Evolutionary conservation across 2,888 invertebrate species (phyloP), one percentile per base, ranked within the genome.

Genomic region (Odontocerum albicorne): DNA sequence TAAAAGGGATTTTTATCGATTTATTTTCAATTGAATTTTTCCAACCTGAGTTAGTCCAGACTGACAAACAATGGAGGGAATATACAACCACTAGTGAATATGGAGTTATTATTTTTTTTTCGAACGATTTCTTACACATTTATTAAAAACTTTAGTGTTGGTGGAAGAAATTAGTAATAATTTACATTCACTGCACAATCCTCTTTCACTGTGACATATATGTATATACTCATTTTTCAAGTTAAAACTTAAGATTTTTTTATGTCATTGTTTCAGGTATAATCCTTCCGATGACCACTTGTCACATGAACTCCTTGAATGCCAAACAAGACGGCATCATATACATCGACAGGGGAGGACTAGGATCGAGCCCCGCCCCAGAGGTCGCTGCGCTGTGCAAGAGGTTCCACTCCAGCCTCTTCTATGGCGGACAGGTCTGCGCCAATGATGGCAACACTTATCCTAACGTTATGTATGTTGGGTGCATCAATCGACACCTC

Each of bases 381-480:
- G 13, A 19, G 20, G 10, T 32, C 20, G 10, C 33, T 7, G 17
- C 19, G 21, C 21, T 15, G 2, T 63, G 63, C 52, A 31, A 31
- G 13, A 53, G 49, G 8, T 55, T 52, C 32, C 22, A 47, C 17
- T 21, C 45, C 16, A 15, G 44, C 3, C 32, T 17, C 15, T 33
- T 44, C 1, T 53, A 57, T 45, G 62, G 61, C 10, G 63, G 61
- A 22, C 45, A 56, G 51, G 49, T 64, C 20, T 65, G 65, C 50
- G 64, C 60, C 8, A 57, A 55, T 13, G 61, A 63, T 43, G 63
- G 63, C 1, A 10, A 22, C 12, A 64, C 64, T 4, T 65, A 64
- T 49, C 33, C 62, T 19, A 65, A 63, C 40, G 27, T 35, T 10
- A 33, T 49, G 42, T 62, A 55, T 49, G 40, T 65, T 40, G 54